Percentiles rank a stretch among this genome's conserved stretches.
phyloP scores from a whole-genome alignment of 1,140 invertebrate species.

The Magallana gigas region DNA sequence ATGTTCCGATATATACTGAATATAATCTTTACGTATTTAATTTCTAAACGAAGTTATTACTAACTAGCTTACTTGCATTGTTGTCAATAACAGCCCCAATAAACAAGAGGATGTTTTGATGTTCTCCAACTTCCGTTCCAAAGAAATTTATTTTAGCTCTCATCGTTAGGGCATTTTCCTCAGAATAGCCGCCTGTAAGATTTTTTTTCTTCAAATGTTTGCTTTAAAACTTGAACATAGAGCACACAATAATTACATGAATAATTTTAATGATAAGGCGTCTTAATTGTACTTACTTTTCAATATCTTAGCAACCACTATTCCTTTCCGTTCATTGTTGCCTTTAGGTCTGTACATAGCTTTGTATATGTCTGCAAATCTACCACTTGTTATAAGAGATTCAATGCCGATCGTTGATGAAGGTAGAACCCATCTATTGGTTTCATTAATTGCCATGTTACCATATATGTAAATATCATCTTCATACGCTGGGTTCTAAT shows the following conservation, averaged over 20 bases:
- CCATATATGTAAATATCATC: constrained; percentile 55
- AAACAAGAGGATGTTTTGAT: constrained; percentile 63
- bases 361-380: constrained; percentile 55
- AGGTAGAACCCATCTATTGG: constrained; percentile 37
- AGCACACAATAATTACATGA: too few species aligned
- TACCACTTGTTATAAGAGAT: constrained; percentile 42
- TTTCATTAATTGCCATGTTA: constrained; percentile 45
- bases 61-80: constrained; percentile 46
- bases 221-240: too few species aligned
- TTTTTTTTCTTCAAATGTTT: too few species aligned
- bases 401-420: constrained; percentile 31
- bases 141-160: constrained; percentile 68
- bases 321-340: constrained; percentile 26
- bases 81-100: constrained; percentile 61
- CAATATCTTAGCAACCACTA: constrained; percentile 43
- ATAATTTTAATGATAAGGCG: too few species aligned
- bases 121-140: constrained; percentile 55
- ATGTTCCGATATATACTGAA: too few species aligned
- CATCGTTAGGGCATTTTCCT: constrained; percentile 61
- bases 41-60: neutral
- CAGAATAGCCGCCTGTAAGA: constrained; percentile 56
- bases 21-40: too few species aligned
- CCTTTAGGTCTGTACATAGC: constrained; percentile 44
- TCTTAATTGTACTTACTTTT: constrained; percentile 22
- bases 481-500: constrained; percentile 40